Evolutionary conservation across 1,140 invertebrate genomes (phyloP).

Genomic region (Augochlora pura): DNA sequence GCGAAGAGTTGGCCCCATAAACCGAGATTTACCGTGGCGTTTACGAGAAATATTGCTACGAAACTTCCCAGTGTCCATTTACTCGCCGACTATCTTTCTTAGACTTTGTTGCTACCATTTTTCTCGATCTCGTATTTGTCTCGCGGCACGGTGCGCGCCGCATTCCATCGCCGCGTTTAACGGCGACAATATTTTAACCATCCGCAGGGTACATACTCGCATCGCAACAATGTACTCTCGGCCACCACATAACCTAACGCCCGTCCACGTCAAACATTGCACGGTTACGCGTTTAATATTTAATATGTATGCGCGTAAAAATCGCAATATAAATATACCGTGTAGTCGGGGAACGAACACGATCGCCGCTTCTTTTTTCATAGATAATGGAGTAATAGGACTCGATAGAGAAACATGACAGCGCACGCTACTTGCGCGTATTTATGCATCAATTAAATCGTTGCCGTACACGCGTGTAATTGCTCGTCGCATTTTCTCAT

Average conservation of each 20-base stretch:
- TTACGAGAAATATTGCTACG: slow-evolving; percentile 41
- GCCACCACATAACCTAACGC: not conserved
- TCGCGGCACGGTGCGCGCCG: not conserved
- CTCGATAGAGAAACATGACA: not conserved
- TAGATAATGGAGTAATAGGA: not conserved
- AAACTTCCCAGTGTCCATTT: slow-evolving; percentile 31
- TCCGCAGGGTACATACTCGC: not conserved
- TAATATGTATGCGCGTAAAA: not conserved
- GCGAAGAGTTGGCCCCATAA: slow-evolving; percentile 43
- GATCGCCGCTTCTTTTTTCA: not conserved
- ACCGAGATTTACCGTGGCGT: slow-evolving; percentile 38
- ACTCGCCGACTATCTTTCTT: not conserved
- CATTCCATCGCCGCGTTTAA: not conserved
- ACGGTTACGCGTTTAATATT: not conserved
- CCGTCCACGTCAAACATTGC: not conserved
- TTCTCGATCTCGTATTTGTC: not conserved
- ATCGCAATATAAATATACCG: not conserved
- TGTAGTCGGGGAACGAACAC: not conserved
- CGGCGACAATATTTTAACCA: not conserved
- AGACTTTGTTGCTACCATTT: not conserved
- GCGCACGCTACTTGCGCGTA: not conserved
- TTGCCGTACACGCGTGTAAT: slow-evolving; percentile 31
- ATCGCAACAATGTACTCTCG: not conserved
- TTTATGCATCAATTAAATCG: slow-evolving; percentile 35
- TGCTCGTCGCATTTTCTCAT: slow-evolving; percentile 28